Percentiles rank a stretch among this genome's conserved stretches.
Evolutionary conservation across 2,888 invertebrate species (phyloP).

Genomic region (Epinotia nisella): DNA sequence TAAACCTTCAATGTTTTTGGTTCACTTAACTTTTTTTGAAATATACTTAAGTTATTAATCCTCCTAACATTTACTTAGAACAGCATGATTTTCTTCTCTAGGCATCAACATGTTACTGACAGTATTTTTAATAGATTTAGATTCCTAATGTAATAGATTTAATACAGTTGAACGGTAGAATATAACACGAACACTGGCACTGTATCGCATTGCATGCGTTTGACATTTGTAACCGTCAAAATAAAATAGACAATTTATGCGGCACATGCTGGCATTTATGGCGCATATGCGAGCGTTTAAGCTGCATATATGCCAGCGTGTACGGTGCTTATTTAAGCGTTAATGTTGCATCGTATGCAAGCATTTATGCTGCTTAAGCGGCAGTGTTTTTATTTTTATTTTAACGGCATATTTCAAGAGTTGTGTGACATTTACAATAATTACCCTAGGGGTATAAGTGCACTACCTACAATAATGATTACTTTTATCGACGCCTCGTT

Average conservation of each 20-base stretch:
- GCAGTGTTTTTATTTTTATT: not conserved
- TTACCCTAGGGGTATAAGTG: conserved; percentile 1
- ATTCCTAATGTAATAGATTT: not conserved
- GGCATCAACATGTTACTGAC: not conserved
- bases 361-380: not conserved
- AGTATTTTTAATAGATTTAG: not conserved
- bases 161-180: not conserved
- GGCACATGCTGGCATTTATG: too few species aligned
- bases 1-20: not conserved
- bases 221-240: not conserved
- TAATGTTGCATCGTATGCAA: not conserved
- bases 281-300: too few species aligned
- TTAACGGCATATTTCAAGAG: not conserved
- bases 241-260: not conserved
- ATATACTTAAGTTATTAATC: not conserved
- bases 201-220: conserved; percentile 36
- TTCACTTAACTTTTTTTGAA: not conserved
- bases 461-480: not conserved
- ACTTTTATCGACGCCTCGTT: not conserved
- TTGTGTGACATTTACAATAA: not conserved
- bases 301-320: too few species aligned
- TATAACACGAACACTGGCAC: conserved; percentile 21
- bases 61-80: not conserved
- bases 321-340: not conserved
- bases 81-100: conserved; percentile 18